Conservation (phyloP, 1,140 invertebrate genomes). For the Drosophila pandora region DNA sequence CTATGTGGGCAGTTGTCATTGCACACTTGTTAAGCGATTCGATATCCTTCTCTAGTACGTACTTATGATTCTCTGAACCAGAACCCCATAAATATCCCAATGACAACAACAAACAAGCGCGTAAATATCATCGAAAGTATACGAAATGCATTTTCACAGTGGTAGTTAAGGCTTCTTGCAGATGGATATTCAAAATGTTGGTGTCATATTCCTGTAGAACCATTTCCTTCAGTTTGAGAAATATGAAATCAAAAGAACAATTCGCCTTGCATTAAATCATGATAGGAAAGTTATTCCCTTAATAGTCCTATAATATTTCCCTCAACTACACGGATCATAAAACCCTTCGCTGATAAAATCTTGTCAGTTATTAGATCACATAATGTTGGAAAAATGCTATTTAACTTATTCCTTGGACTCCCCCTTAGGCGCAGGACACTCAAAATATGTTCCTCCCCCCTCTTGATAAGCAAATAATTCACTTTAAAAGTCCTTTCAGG, state of each 20-base stretch:
- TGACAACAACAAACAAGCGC: conserved; percentile 40
- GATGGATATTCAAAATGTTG: conserved; percentile 8
- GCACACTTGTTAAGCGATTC: conserved; percentile 55
- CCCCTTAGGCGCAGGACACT: conserved; percentile 34
- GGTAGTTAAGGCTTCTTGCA: conserved; percentile 20
- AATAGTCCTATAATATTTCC: conserved; percentile 1
- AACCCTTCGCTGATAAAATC: conserved; percentile 24
- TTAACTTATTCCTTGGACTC: conserved; percentile 7
- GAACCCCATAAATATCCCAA: conserved; percentile 52
- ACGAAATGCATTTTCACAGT: conserved; percentile 63
- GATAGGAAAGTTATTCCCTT: neutral
- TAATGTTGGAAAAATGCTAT: conserved; percentile 8
- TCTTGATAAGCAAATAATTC: conserved; percentile 39
- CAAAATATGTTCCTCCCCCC: conserved; percentile 57
- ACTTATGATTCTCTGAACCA: conserved; percentile 11
- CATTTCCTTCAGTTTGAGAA: neutral
- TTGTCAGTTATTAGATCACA: conserved; percentile 24
- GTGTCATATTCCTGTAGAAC: conserved; percentile 31
- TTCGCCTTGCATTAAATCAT: neutral
- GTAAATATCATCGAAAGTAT: conserved; percentile 66
- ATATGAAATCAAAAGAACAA: neutral
- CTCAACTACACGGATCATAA: neutral
- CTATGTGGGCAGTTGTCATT: conserved; percentile 61
- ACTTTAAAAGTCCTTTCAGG: conserved; percentile 50
- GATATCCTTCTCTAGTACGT: conserved; percentile 21